Conservation (phyloP, 2,113 vertebrate species). For the Meleagris gallopavo region DNA sequence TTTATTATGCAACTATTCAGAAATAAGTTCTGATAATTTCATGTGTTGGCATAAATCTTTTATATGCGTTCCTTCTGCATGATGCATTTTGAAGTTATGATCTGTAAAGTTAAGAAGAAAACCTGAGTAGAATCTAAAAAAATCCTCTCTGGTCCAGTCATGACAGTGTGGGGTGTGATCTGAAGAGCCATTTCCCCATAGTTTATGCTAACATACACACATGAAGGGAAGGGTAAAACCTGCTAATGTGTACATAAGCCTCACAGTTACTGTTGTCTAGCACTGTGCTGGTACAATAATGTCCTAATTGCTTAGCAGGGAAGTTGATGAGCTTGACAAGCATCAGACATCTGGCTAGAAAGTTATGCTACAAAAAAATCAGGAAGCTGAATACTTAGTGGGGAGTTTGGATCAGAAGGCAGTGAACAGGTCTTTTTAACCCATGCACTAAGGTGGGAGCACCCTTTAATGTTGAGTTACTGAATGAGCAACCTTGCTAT, state of each 20-base stretch:
- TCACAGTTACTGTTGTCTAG: not conserved
- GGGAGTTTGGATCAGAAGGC: not conserved
- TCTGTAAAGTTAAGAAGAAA: not conserved
- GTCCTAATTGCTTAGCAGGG: not conserved
- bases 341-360: not conserved
- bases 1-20: not conserved
- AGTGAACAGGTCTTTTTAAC: not conserved
- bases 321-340: not conserved
- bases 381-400: not conserved
- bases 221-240: not conserved
- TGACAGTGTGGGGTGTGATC: not conserved
- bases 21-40: not conserved
- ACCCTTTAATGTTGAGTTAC: not conserved
- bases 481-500: not conserved
- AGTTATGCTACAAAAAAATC: not conserved
- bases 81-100: not conserved
- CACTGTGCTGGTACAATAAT: not conserved
- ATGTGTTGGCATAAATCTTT: not conserved
- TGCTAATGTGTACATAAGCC: not conserved
- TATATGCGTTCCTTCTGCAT: not conserved
- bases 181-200: not conserved
- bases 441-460: not conserved
- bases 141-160: not conserved
- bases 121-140: not conserved
- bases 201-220: not conserved